A percentile compares a stretch with the other conserved stretches of the same genome.
Conservation (phyloP, 2,888 invertebrate genomes). For the Leptothorax acervorum region DNA sequence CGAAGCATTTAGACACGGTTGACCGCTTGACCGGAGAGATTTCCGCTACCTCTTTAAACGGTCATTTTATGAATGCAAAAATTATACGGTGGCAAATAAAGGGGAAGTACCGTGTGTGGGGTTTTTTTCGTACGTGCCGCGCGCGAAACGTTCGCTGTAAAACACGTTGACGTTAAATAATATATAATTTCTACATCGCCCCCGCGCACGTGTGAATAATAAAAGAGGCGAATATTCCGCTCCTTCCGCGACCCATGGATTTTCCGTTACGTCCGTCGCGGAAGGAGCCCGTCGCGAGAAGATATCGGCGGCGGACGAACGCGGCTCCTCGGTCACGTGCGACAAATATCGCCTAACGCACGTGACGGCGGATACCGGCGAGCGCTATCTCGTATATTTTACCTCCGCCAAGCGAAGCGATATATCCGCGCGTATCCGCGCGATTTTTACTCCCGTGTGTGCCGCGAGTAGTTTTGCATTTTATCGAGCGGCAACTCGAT, state of each 20-base stretch:
- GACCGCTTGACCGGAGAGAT: background rate
- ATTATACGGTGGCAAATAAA: background rate
- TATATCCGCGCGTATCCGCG: slow-evolving; percentile 35
- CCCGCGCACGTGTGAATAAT: background rate
- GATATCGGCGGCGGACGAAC: slow-evolving; percentile 13
- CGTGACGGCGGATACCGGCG: slow-evolving; percentile 46
- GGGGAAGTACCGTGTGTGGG: no score
- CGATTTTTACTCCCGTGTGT: slow-evolving; percentile 44
- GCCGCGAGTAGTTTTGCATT: slow-evolving; percentile 40
- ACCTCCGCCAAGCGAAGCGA: slow-evolving; percentile 6
- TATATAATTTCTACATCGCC: background rate
- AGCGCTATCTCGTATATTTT: slow-evolving; percentile 47
- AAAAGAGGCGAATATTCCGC: background rate
- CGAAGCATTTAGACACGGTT: background rate
- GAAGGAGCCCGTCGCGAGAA: slow-evolving; percentile 14
- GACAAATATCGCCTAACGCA: slow-evolving; percentile 56
- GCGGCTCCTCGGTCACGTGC: slow-evolving; percentile 42
- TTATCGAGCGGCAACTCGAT: slow-evolving; percentile 43
- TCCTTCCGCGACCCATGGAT: slow-evolving; percentile 4
- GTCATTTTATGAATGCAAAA: background rate
- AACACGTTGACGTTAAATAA: slow-evolving; percentile 1
- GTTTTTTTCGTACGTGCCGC: background rate
- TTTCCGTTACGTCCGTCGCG: slow-evolving; percentile 15
- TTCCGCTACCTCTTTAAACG: background rate
- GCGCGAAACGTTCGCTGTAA: background rate